Conservation (phyloP, 2,888 invertebrate species). For the Cremastinae sp. region DNA sequence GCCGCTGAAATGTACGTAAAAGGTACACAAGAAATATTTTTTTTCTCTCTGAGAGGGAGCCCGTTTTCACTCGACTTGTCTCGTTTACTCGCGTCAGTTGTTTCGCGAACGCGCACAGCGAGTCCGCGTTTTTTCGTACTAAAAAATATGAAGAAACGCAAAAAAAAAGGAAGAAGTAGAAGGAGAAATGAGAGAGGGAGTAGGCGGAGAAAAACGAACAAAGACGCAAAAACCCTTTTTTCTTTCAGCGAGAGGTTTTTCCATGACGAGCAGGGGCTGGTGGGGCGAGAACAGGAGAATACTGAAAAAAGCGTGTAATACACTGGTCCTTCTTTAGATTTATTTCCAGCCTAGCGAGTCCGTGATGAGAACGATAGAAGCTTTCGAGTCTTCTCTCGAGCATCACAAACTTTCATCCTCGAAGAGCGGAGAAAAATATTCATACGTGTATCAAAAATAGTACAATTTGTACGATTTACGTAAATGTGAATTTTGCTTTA, state of each 20-base stretch:
- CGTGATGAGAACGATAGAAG: conserved; percentile 51
- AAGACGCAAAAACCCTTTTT: conserved; percentile 25
- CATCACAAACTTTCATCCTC: conserved; percentile 28
- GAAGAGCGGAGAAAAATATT: too few species aligned
- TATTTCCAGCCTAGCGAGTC: conserved; percentile 48
- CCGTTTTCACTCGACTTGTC: conserved; percentile 53
- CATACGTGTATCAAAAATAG: too few species aligned
- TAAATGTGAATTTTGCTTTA: not conserved
- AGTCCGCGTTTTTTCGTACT: not conserved
- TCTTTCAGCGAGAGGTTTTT: conserved; percentile 2
- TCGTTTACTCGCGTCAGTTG: conserved; percentile 14
- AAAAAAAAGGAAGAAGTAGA: not conserved
- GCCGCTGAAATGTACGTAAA: not conserved
- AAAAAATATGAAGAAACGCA: not conserved
- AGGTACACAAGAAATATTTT: not conserved
- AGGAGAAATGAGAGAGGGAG: conserved; percentile 4
- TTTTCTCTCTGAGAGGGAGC: conserved; percentile 6
- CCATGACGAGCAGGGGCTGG: conserved; percentile 14
- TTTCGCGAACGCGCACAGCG: conserved; percentile 20
- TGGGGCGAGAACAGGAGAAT: too few species aligned
- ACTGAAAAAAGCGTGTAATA: conserved; percentile 40
- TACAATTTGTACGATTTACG: too few species aligned
- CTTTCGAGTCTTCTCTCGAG: conserved; percentile 18
- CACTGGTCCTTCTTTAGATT: conserved; percentile 40
- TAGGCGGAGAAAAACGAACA: conserved; percentile 18